Evolutionary conservation across 2,797 vertebrate species (phyloP).

Genomic region (Potorous gilbertii): DNA sequence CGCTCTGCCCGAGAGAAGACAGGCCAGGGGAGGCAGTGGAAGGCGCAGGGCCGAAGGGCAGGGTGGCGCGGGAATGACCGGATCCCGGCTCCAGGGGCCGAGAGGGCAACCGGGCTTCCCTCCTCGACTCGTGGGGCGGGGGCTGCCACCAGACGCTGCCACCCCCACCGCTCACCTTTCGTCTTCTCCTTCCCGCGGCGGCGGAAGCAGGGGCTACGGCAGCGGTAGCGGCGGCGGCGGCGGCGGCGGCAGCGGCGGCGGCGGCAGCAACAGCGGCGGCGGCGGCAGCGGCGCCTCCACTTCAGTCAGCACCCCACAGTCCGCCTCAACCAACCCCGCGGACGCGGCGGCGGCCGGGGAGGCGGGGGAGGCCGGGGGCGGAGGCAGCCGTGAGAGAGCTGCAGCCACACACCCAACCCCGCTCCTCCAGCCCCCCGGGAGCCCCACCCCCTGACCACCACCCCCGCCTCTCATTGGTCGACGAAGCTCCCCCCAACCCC

Average conservation of each 20-base stretch:
- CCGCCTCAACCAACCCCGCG: constrained; percentile 75
- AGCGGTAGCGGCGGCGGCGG: background rate
- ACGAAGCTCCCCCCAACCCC: constrained; percentile 9
- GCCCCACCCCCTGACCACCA: background rate
- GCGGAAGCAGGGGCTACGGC: background rate
- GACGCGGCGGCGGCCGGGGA: constrained; percentile 47
- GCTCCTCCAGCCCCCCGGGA: constrained; percentile 51
- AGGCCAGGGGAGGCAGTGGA: background rate
- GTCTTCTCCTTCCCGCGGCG: constrained; percentile 55
- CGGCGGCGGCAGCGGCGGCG: background rate
- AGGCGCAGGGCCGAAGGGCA: background rate
- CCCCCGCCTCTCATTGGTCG: constrained; percentile 75
- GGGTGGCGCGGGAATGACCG: background rate
- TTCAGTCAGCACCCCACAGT: constrained; percentile 65
- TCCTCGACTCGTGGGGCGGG: constrained; percentile 9
- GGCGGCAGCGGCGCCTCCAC: constrained; percentile 36
- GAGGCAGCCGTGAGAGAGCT: constrained; percentile 70
- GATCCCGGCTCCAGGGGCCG: background rate
- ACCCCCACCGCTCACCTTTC: constrained; percentile 76
- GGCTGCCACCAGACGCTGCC: background rate
- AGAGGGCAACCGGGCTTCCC: background rate
- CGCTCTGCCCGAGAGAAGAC: background rate
- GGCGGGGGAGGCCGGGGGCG: constrained; percentile 71
- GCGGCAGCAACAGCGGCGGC: background rate
- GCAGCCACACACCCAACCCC: constrained; percentile 65